Base-by-base conservation (phyloP, 30 jellyfish, hydroid and myxozoan species). In the Aurelia aurita region DNA sequence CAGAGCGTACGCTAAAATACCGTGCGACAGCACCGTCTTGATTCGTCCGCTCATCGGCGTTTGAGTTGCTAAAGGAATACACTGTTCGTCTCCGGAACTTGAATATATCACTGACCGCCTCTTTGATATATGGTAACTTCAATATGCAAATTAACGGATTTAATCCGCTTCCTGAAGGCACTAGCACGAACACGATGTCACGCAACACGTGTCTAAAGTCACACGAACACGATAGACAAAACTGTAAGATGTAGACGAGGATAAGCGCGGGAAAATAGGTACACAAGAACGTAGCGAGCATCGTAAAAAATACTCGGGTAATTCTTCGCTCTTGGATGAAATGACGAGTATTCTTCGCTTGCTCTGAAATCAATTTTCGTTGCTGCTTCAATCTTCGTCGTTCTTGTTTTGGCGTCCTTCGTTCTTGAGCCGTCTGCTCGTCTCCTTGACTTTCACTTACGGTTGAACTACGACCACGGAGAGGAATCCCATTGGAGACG, bases 111-210 rank as follows among this genome's bases (percentile, higher is more conserved):
- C 35, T 60, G 27, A 77, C 79, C 0, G 88, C 88, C 43, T 29
- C 34, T 60, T 59, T 34, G 67, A 77, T 68, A 49, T 45, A 26
- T 5, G 88, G 76, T 58, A 77, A 54, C 59, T 77, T 77, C 55
- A 87, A 31, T 13, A 87, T 87, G 81, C 97, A 88, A 2, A 80
- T 68, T 31, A 88, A 9, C 29, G 97, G 88, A 62, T 77, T 88
- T n/a, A 78, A 43, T 10, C 89, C 87, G 61, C 97, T 88, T 26
- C 71, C 80, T 4, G 89, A 46, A 2, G 87, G 82, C 45, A 88
- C 64, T 62, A 79, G 29, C 2, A 88, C 18, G 74, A 73, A 73
- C 68, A 49, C 82, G 26, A 72, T 22, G 43, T 88, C 97, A 28
- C 97, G 78, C 59, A 88, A 31, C 44, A 77, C 34, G 69, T 88